phyloP scores from a whole-genome alignment of 1,140 invertebrate genomes.

The Drosophila pseudoananassae region DNA sequence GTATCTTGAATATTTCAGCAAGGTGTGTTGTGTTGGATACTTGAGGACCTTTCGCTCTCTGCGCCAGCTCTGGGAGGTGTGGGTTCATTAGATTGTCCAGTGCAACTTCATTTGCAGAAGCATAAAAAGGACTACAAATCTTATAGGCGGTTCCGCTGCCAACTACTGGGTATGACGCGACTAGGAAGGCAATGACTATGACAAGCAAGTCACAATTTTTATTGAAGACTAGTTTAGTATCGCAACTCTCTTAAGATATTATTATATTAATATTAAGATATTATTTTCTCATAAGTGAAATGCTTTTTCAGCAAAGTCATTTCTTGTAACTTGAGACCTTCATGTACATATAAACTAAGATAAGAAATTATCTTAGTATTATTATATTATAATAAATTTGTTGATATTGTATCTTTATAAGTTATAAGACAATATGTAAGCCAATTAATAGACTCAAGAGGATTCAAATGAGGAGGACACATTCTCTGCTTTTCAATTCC shows the following conservation, averaged over 20 bases:
- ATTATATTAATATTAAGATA: constrained; percentile 1
- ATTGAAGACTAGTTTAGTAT: neutral
- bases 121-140: constrained; percentile 23
- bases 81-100: constrained; percentile 68
- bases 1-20: constrained; percentile 76
- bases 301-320: neutral
- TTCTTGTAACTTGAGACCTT: neutral
- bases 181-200: neutral
- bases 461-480: neutral
- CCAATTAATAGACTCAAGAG: too few species aligned
- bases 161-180: constrained; percentile 9
- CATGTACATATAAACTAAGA: neutral
- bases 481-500: neutral
- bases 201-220: neutral
- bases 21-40: constrained; percentile 61
- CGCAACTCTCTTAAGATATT: neutral
- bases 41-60: constrained; percentile 17
- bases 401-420: neutral
- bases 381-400: too few species aligned
- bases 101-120: constrained; percentile 62
- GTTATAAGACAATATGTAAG: neutral
- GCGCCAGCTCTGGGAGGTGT: neutral
- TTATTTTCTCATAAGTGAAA: neutral
- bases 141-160: constrained; percentile 25
- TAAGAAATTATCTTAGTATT: too few species aligned